A percentile compares a stretch with the other conserved stretches of the same genome.
These are phyloP conservation scores for Acleris cristana DNA, from an alignment of 2,888 invertebrate species.

Conservation along the genomic window DNA sequence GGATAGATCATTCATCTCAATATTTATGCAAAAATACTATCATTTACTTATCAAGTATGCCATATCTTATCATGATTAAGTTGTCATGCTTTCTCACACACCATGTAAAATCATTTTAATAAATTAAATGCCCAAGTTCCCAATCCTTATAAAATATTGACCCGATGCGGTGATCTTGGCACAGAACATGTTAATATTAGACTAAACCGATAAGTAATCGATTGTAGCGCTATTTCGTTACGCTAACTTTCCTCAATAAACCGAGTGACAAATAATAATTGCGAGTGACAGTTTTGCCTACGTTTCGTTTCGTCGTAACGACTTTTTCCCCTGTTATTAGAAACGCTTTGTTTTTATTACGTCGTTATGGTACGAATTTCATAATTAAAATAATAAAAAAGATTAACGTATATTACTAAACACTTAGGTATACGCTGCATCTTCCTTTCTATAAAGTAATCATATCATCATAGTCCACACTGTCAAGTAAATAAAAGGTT, in stretches of 20 bases:
- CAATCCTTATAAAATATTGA: too few species aligned
- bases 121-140: too few species aligned
- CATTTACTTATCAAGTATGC: constrained; percentile 18
- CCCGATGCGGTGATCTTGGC: too few species aligned
- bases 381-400: constrained; percentile 23
- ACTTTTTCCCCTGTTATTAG: constrained; percentile 31
- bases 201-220: constrained; percentile 12
- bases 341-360: constrained; percentile 32
- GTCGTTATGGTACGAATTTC: constrained; percentile 16
- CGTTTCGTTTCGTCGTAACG: constrained; percentile 19
- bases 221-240: constrained; percentile 20
- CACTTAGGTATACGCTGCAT: too few species aligned
- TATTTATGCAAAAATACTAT: constrained; percentile 25
- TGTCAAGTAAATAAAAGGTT: too few species aligned
- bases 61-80: constrained; percentile 13
- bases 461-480: too few species aligned
- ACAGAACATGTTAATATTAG: constrained; percentile 1
- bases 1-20: constrained; percentile 17
- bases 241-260: constrained; percentile 32
- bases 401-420: neutral
- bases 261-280: constrained; percentile 27
- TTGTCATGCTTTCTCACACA: constrained; percentile 27
- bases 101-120: constrained; percentile 19
- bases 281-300: constrained; percentile 21
- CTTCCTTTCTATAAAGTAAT: too few species aligned